Percentiles rank a stretch among this genome's conserved stretches.
Evolutionary conservation across 2,797 vertebrate genomes (phyloP).

Genomic region (Tarsius wallacei): DNA sequence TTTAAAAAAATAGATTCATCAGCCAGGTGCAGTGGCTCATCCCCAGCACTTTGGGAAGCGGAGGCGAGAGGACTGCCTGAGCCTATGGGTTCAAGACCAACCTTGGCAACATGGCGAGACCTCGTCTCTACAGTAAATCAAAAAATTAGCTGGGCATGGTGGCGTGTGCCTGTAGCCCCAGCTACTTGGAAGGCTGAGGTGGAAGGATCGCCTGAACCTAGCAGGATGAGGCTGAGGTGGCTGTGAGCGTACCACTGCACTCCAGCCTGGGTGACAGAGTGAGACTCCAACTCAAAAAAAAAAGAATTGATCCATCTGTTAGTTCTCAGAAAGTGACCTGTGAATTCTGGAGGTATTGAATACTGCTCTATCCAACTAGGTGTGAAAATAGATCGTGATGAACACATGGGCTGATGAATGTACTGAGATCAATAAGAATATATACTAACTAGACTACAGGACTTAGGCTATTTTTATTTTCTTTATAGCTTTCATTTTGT

Average conservation of each 20-base stretch:
- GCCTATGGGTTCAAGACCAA: too few relatives aligned
- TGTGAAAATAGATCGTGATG: background rate
- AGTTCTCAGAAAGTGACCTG: background rate
- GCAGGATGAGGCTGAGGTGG: too few relatives aligned
- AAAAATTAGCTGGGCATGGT: too few relatives aligned
- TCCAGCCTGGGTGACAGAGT: too few relatives aligned
- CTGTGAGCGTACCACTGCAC: too few relatives aligned
- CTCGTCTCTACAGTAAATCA: too few relatives aligned
- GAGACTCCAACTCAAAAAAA: background rate
- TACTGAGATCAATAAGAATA: background rate
- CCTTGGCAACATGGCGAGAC: too few relatives aligned
- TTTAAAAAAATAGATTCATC: background rate
- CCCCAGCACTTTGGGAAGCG: too few relatives aligned
- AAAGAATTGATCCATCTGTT: background rate
- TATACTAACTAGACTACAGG: background rate
- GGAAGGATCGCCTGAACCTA: too few relatives aligned
- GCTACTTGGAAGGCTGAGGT: too few relatives aligned
- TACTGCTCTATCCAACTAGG: background rate
- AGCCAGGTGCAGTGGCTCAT: background rate
- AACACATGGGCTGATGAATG: background rate
- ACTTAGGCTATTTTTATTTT: background rate
- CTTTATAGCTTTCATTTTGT: background rate
- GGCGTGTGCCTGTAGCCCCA: too few relatives aligned
- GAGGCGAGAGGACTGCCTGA: too few relatives aligned
- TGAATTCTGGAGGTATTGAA: slow-evolving; percentile 34